A percentile compares a stretch with the other conserved stretches of the same genome.
These are phyloP conservation scores for Tangara arthus DNA, from an alignment of 2,797 vertebrate genomes.

Conservation along the genomic window DNA sequence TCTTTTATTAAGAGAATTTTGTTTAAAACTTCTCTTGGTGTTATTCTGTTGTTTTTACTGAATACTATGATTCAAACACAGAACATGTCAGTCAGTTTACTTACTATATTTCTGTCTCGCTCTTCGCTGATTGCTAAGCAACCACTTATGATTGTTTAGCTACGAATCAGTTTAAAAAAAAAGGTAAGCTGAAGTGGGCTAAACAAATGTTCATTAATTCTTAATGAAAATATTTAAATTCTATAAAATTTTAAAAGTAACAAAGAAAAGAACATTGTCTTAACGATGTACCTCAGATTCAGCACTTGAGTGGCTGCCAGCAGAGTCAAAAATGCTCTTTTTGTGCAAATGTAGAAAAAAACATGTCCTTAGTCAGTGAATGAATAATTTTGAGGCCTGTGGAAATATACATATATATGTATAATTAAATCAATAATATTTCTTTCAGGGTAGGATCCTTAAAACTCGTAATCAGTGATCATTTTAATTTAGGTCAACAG, in stretches of 20 bases:
- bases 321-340: background rate
- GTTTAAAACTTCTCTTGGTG: background rate
- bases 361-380: background rate
- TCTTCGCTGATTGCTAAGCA: slow-evolving; percentile 64
- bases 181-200: background rate
- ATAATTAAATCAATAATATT: background rate
- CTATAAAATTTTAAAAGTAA: slow-evolving; percentile 10
- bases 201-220: slow-evolving; percentile 4
- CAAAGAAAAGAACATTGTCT: background rate
- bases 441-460: background rate
- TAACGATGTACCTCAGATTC: background rate
- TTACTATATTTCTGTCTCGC: slow-evolving; percentile 52
- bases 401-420: background rate
- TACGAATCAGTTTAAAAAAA: background rate
- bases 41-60: slow-evolving; percentile 34
- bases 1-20: slow-evolving; percentile 35
- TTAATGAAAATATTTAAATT: slow-evolving; percentile 15
- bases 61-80: slow-evolving; percentile 8
- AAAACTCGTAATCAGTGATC: background rate
- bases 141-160: slow-evolving; percentile 34
- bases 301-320: background rate
- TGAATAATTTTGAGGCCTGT: background rate
- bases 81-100: slow-evolving; percentile 42
- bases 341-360: background rate
- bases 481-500: background rate